Base-by-base conservation (phyloP, 2,113 vertebrate genomes). In the Chlorocebus sabaeus region DNA sequence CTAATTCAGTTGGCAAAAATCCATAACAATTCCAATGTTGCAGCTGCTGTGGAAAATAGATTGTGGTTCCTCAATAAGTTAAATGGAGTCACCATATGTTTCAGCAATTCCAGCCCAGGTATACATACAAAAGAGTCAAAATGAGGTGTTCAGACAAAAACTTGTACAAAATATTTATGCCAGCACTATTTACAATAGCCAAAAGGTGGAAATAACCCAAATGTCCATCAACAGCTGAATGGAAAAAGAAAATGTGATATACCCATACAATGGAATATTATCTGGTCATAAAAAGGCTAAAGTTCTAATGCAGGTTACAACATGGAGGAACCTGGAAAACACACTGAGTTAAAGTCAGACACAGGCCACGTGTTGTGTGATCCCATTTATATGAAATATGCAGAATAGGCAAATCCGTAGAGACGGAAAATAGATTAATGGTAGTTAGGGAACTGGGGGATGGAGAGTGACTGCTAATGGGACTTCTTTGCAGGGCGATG, bases 1-100 rank as follows among this genome's bases (percentile, higher is more conserved):
- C 30, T 50, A 72, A 64, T 61, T 80, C n/a, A 64, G 32, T 90
- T 52, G 95, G 52, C 61, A 90, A 93, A 96, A 89, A 75, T n/a
- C 48, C 0, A 0, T 68, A n/a, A 76, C 6, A n/a, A 55, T 83
- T 35, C 23, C 68, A 32, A 27, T 43, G 6, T 9, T 40, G 8
- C 38, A 78, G 70, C 32, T 76, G 52, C 43, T 20, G 25, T 73
- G 64, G 43, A 35, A 73, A 64, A 23, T n/a, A 35, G 32, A 68
- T 57, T 27, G 45, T 43, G 25, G 17, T 23, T 67, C 20, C 23
- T 30, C 27, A 17, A 4, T 27, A 73, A 55, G 22, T 55, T 55
- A 83, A 89, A 59, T 30, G 76, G 79, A 68, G 45, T 57, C 32
- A 23, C 6, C 38, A 22, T 11, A 45, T 12, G 45, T 2, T 6